These are phyloP conservation scores for Aurelia aurita complex sp. Pacific DNA, from an alignment of 30 jellyfish, hydroid and myxozoan genomes.

Conservation along the genomic window DNA sequence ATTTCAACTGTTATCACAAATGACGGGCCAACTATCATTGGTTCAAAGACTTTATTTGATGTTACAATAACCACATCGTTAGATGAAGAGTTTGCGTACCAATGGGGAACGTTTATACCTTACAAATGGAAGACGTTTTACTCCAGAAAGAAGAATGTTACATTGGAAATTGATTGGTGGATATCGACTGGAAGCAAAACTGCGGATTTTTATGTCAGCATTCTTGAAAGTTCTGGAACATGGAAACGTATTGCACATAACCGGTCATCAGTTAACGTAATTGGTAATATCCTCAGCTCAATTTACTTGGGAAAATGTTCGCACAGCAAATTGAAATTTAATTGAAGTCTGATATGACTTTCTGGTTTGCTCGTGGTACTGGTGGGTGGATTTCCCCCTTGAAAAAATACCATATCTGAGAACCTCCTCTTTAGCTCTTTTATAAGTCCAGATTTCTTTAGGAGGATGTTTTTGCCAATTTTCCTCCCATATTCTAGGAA, in stretches of 20 bases:
- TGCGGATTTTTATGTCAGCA: slow-evolving; percentile 21
- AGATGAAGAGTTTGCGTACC: slow-evolving; percentile 24
- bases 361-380: no score
- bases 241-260: slow-evolving; percentile 42
- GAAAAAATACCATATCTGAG: no score
- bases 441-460: no score
- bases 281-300: slow-evolving; percentile 9
- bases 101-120: slow-evolving; percentile 60
- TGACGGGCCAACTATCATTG: slow-evolving; percentile 69
- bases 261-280: slow-evolving; percentile 37
- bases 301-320: background rate
- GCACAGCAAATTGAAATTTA: no score
- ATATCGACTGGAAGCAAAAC: slow-evolving; percentile 46
- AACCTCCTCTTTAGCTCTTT: no score
- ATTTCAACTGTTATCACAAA: slow-evolving; percentile 1
- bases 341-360: no score
- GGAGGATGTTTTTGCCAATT: no score
- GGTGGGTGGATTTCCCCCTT: no score
- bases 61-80: slow-evolving; percentile 19
- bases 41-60: slow-evolving; percentile 47
- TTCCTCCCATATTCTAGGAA: no score
- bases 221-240: background rate
- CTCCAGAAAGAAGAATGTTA: background rate
- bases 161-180: slow-evolving; percentile 57
- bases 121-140: slow-evolving; percentile 18